Evolutionary conservation across 2,797 vertebrate genomes (phyloP).

Genomic region (Lepidocolaptes lacrymiger): DNA sequence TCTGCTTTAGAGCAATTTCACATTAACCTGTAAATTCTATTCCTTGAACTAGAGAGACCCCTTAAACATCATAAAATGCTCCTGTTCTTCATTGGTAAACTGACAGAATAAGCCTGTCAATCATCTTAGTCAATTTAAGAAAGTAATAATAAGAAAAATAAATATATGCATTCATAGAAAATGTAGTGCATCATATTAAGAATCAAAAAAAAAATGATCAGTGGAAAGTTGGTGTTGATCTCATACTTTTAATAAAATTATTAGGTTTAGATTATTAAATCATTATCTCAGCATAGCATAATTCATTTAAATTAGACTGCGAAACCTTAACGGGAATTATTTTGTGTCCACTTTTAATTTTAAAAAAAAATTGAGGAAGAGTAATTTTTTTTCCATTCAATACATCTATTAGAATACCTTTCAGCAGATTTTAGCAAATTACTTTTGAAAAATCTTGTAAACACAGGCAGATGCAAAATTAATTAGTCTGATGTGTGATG

Average conservation of each 20-base stretch:
- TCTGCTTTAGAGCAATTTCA: background rate
- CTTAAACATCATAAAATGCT: background rate
- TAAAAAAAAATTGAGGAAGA: background rate
- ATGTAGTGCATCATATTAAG: background rate
- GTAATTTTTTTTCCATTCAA: background rate
- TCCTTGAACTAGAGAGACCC: background rate
- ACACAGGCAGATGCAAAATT: background rate
- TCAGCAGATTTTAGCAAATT: background rate
- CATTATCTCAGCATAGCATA: background rate
- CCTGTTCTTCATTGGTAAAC: background rate
- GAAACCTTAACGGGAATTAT: background rate
- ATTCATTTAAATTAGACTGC: background rate
- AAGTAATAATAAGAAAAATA: background rate
- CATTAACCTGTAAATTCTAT: background rate
- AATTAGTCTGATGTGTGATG: background rate
- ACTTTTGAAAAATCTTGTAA: background rate
- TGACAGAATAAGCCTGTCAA: background rate
- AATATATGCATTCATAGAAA: background rate
- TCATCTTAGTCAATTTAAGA: background rate
- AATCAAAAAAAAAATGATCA: background rate
- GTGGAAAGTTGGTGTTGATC: background rate
- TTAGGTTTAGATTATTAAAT: background rate
- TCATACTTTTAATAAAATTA: background rate
- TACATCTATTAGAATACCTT: background rate
- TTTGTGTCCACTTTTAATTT: background rate